Conservation (phyloP, 1,140 invertebrate species). For the Conopomorpha cramerella region DNA sequence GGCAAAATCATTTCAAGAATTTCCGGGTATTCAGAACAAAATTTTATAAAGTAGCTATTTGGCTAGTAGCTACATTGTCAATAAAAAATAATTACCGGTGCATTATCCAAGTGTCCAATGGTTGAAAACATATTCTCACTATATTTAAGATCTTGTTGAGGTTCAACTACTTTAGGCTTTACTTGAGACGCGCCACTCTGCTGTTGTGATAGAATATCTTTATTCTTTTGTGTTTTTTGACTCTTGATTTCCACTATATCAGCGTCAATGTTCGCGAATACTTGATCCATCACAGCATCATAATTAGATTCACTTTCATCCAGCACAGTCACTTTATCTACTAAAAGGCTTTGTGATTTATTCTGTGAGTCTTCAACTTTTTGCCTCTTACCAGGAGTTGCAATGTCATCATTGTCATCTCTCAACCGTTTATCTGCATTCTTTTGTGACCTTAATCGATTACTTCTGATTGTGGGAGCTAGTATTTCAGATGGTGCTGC, state of each 20-base stretch:
- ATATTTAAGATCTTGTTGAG: slow-evolving; percentile 14
- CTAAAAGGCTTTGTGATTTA: no score
- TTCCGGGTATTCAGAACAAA: no score
- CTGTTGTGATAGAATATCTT: not conserved
- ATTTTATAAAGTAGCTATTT: no score
- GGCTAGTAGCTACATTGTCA: no score
- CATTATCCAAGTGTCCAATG: no score
- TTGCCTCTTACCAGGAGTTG: slow-evolving; percentile 15
- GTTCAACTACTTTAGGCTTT: no score
- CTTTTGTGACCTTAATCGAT: slow-evolving; percentile 14
- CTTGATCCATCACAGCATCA: slow-evolving; percentile 32
- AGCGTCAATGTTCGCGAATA: slow-evolving; percentile 39
- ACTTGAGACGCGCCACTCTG: no score
- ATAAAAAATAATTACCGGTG: no score
- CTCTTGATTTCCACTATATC: slow-evolving; percentile 19
- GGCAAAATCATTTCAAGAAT: no score
- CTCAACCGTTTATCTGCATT: slow-evolving; percentile 20
- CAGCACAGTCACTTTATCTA: no score
- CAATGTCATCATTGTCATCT: slow-evolving; percentile 15
- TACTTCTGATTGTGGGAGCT: slow-evolving; percentile 14
- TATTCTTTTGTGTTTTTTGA: slow-evolving; percentile 2
- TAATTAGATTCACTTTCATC: slow-evolving; percentile 15
- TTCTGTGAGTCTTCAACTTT: slow-evolving; percentile 28
- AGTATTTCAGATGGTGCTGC: slow-evolving; percentile 30
- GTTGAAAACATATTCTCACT: slow-evolving; percentile 45